Evolutionary conservation across 2,888 invertebrate species (phyloP), one percentile per base, ranked within the genome.

Genomic region (Camptogramma bilineatum): DNA sequence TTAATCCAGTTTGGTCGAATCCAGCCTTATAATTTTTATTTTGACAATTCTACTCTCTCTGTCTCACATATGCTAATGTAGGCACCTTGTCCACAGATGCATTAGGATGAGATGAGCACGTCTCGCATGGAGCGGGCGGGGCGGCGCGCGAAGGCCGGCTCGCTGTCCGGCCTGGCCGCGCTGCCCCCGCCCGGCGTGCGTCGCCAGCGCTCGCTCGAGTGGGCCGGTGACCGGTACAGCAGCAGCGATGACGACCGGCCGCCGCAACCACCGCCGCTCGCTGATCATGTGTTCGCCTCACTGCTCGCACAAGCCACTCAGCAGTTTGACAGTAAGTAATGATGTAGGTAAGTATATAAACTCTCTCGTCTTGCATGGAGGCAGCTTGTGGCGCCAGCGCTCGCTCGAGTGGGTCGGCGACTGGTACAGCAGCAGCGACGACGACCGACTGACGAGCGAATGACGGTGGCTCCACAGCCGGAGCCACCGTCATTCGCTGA

Each of bases 331-430:
- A 87, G 93, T 93, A 69, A 87, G 90, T 61, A 13, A 34, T 10
- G 10, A 10, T 34, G n/a, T n/a, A n/a, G n/a, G n/a, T n/a, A n/a
- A n/a, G n/a, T 39, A 4, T 3, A 39, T 39, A 13, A 39, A 39
- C 13, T 13, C 39, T 28, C 4, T 24, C 24, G 4, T 24, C 24
- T 3, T 8, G 28, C 28, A 5, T 28, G 0, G 28, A 28, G 28
- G 28, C 28, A 24, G 24, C n/a, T n/a, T 92, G 61, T 87, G 94
- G 59, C 93, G 94, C 57, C 94, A 94, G 84, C 93, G 94, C 75
- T 94, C 94, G 79, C 88, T 94, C 51, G 94, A 94, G 86, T 94
- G 94, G 94, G 87, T 88, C 66, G 94, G 94, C 70, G 93, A 94
- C 80, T 86, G 94, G 67, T 94, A 94, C 82, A 94, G 94, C 84